Evolutionary conservation across 2,113 vertebrate species (phyloP).

Genomic region (Brienomyrus longianalis): DNA sequence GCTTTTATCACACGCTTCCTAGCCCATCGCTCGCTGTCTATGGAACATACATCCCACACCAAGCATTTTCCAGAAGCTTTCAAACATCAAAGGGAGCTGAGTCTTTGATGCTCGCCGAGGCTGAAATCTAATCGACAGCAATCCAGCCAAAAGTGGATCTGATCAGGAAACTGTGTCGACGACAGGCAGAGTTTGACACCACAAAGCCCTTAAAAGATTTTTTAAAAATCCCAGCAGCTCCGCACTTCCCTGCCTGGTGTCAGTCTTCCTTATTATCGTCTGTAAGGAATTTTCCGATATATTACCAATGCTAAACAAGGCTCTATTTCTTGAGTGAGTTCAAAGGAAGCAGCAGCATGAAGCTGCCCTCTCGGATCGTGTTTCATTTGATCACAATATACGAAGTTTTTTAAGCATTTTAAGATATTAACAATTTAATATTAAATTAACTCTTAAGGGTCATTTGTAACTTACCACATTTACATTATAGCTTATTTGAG

Average conservation of each 20-base stretch:
- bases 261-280: slow-evolving; percentile 1
- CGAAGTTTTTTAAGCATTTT: background rate
- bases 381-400: background rate
- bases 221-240: background rate
- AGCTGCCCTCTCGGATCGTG: background rate
- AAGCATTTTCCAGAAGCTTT: slow-evolving; percentile 24
- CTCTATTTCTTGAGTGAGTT: background rate
- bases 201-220: background rate
- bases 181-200: background rate
- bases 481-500: background rate
- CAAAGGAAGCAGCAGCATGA: slow-evolving; percentile 3
- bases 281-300: background rate
- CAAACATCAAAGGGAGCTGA: slow-evolving; percentile 28
- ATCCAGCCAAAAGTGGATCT: slow-evolving; percentile 27
- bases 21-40: background rate
- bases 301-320: background rate
- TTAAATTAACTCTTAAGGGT: background rate
- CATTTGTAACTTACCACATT: background rate
- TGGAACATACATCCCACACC: slow-evolving; percentile 14
- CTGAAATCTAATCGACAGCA: slow-evolving; percentile 32
- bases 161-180: slow-evolving; percentile 26
- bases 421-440: background rate
- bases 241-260: slow-evolving; percentile 8
- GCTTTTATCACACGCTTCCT: background rate
- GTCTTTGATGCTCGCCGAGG: slow-evolving; percentile 30